These are phyloP conservation scores for Phaethornis superciliosus DNA, from an alignment of 2,113 vertebrate species.

Conservation along the genomic window DNA sequence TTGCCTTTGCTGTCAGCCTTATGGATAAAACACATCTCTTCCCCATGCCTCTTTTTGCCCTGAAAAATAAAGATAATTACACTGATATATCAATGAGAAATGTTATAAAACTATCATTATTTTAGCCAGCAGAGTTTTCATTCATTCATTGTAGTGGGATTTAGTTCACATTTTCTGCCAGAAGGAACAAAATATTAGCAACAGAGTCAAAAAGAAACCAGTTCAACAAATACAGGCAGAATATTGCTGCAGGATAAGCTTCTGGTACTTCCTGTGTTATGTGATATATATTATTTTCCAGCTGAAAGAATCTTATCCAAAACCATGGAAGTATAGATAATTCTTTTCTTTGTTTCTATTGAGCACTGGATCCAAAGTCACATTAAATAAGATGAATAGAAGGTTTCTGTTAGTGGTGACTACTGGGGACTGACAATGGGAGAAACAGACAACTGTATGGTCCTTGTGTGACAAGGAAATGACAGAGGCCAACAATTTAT, in stretches of 20 bases:
- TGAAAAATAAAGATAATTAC: not conserved
- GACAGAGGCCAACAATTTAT: not conserved
- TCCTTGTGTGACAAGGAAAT: not conserved
- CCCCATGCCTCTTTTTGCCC: not conserved
- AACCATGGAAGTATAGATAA: conserved; percentile 24
- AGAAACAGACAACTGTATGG: not conserved
- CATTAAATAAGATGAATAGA: conserved; percentile 31
- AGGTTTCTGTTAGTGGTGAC: not conserved
- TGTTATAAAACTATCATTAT: not conserved
- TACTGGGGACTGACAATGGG: not conserved
- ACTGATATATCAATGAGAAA: not conserved
- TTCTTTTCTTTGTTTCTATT: conserved; percentile 36
- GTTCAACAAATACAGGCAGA: conserved; percentile 1
- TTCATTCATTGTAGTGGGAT: not conserved
- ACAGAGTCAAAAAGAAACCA: not conserved
- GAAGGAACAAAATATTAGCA: conserved; percentile 3
- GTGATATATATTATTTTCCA: conserved; percentile 49
- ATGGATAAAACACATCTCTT: not conserved
- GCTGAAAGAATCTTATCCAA: conserved; percentile 39
- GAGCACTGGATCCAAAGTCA: not conserved
- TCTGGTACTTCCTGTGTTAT: conserved; percentile 5
- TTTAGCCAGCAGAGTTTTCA: not conserved
- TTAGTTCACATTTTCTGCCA: not conserved
- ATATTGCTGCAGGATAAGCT: conserved; percentile 35
- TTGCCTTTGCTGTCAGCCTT: not conserved